These are phyloP conservation scores for Macrophya alboannulata DNA, from an alignment of 2,888 invertebrate genomes.

Conservation along the genomic window DNA sequence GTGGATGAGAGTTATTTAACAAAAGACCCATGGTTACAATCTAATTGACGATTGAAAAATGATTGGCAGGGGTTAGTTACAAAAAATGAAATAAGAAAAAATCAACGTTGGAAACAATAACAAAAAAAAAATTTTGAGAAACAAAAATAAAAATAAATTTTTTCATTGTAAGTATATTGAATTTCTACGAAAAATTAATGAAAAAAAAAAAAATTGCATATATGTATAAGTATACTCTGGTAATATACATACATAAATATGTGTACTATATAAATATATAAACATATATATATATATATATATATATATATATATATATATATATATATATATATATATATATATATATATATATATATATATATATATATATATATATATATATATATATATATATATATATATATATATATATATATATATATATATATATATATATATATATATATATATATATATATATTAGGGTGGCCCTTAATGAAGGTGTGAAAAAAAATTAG, in stretches of 20 bases:
- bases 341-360: conserved; percentile 19
- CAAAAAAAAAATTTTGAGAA: not conserved
- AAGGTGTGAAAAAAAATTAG: too few species aligned
- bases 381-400: not conserved
- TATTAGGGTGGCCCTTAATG: too few species aligned
- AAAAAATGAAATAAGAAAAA: too few species aligned
- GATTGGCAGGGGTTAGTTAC: not conserved
- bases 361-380: conserved; percentile 11
- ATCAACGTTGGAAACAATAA: not conserved
- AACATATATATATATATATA: conserved; percentile 8
- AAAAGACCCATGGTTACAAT: not conserved
- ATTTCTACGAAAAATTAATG: conserved; percentile 7
- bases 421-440: not conserved
- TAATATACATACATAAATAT: not conserved
- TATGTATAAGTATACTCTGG: conserved; percentile 8
- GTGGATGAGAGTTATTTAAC: not conserved
- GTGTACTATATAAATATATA: too few species aligned
- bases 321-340: conserved; percentile 15
- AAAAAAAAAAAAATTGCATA: not conserved
- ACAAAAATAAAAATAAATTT: not conserved
- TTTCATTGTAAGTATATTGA: conserved; percentile 19
- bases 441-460: not conserved
- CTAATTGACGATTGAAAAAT: not conserved
- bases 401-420: conserved; percentile 15
- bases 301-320: not conserved